phyloP scores from a whole-genome alignment of 2,888 invertebrate species.

The Vesta saturnalis region DNA sequence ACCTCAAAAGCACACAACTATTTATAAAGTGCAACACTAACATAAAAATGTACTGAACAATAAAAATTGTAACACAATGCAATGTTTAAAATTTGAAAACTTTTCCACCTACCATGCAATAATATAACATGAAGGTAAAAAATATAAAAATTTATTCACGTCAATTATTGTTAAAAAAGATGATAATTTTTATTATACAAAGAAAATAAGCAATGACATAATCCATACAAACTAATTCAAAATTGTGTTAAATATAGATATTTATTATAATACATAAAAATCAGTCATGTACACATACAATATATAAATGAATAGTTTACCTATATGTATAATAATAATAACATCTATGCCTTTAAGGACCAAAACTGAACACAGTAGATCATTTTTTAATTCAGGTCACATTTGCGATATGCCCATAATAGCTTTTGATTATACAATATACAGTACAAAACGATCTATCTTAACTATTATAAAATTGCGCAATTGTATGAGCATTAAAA shows the following conservation, averaged over 20 bases:
- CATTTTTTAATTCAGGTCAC: slow-evolving; percentile 21
- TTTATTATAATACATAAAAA: slow-evolving; percentile 51
- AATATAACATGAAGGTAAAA: too few relatives aligned
- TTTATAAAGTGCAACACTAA: too few relatives aligned
- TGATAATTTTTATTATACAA: slow-evolving; percentile 11
- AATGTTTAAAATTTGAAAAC: too few relatives aligned
- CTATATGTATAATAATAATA: slow-evolving; percentile 22
- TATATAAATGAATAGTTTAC: slow-evolving; percentile 39
- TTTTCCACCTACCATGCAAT: too few relatives aligned
- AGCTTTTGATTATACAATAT: too few relatives aligned
- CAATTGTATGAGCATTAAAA: slow-evolving; percentile 20
- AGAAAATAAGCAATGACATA: slow-evolving; percentile 14
- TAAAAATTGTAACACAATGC: too few relatives aligned
- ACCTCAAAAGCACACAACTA: too few relatives aligned
- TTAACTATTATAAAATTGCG: slow-evolving; percentile 33
- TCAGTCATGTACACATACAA: slow-evolving; percentile 58
- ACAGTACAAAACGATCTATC: too few relatives aligned
- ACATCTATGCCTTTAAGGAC: slow-evolving; percentile 37
- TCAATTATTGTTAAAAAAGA: not conserved
- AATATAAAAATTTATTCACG: too few relatives aligned
- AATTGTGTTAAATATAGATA: slow-evolving; percentile 28
- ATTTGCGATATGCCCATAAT: slow-evolving; percentile 30
- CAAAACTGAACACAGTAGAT: slow-evolving; percentile 6
- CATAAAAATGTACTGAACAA: too few relatives aligned
- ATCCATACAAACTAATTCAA: slow-evolving; percentile 23